These are phyloP conservation scores for Rhodinocichla rosea DNA, from an alignment of 2,113 vertebrate genomes.

Conservation along the genomic window DNA sequence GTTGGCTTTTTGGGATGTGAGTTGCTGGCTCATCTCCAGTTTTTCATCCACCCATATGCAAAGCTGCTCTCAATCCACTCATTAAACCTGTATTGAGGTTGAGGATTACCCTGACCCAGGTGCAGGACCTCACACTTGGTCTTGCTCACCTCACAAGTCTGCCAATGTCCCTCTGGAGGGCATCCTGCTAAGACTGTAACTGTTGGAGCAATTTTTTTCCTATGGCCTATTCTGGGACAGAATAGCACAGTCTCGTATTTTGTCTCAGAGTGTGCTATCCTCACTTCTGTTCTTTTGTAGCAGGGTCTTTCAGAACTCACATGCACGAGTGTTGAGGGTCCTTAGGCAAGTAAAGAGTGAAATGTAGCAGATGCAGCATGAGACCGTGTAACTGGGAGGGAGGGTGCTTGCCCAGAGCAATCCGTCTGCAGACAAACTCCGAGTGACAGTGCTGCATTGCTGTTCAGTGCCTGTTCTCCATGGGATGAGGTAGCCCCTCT, in stretches of 20 bases:
- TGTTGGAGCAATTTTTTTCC: not conserved
- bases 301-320: not conserved
- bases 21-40: not conserved
- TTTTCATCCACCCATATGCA: not conserved
- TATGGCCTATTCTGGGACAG: not conserved
- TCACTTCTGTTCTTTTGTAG: not conserved
- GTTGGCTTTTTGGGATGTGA: not conserved
- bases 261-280: not conserved
- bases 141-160: not conserved
- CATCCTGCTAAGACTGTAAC: not conserved
- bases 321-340: not conserved
- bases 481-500: not conserved
- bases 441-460: not conserved
- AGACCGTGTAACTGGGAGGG: accelerated
- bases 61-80: not conserved
- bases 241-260: not conserved
- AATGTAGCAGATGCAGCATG: not conserved
- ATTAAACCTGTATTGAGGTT: not conserved
- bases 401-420: not conserved
- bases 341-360: not conserved
- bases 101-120: not conserved
- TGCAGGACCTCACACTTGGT: not conserved
- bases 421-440: not conserved
- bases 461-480: not conserved
- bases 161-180: not conserved